These are phyloP conservation scores for Gobiocypris rarus DNA, from an alignment of 2,113 vertebrate species.

Conservation along the genomic window DNA sequence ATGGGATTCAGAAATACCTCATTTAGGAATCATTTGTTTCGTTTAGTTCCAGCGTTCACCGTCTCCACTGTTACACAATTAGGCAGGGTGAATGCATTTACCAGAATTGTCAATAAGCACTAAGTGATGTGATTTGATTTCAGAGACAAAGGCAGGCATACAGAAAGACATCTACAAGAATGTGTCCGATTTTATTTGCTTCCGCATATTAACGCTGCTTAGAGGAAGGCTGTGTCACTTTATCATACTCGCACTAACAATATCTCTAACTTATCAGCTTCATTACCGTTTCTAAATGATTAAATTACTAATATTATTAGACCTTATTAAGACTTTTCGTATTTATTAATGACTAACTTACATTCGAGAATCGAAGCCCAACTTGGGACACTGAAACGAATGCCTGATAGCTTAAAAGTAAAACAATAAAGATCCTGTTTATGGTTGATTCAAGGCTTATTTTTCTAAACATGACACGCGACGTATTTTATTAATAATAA, in stretches of 20 bases:
- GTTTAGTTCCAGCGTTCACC: background rate
- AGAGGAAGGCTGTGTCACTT: constrained; percentile 9
- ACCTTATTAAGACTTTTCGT: background rate
- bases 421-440: background rate
- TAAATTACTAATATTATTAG: background rate
- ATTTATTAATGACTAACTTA: background rate
- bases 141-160: constrained; percentile 10
- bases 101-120: constrained; percentile 22
- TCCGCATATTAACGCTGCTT: constrained; percentile 31
- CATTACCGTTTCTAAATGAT: background rate
- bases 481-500: background rate
- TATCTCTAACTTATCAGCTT: background rate
- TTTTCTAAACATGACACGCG: background rate
- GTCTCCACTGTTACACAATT: background rate
- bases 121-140: constrained; percentile 32
- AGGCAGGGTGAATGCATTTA: background rate
- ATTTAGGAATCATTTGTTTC: constrained; percentile 6
- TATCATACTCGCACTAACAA: background rate
- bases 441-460: background rate
- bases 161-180: constrained; percentile 10
- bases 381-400: background rate
- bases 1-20: constrained; percentile 3
- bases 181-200: constrained; percentile 18
- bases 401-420: background rate
- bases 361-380: background rate